Base-by-base conservation (phyloP, 2,797 vertebrate genomes). In the Pampus argenteus region DNA sequence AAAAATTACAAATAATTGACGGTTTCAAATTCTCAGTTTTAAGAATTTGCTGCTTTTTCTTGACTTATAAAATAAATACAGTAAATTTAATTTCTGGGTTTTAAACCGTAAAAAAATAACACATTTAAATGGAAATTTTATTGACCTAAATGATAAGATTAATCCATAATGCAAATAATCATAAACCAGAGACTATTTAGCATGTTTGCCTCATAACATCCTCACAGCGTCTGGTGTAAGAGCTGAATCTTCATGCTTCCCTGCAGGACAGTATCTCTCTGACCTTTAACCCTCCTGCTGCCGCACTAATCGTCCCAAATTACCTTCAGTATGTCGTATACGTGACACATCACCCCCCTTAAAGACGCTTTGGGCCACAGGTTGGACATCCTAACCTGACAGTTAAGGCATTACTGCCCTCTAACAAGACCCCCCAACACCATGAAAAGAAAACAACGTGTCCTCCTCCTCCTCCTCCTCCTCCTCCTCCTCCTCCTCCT, bases 371-470 rank as follows among this genome's bases (percentile, higher is more conserved):
- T 56, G 66, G 59, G 61, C 58, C 61, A 66, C 62, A 69, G 50
- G 73, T 62, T 56, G 45, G 65, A 61, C 66, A 20, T 31, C 51
- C 31, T 79, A 88, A 89, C 86, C 89, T 70, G 78, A 57, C 73
- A 58, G 72, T 74, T 76, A 76, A 80, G 64, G 71, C 51, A 47
- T 81, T 78, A 67, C 61, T 55, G 83, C 63, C 54, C 71, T 59
- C 69, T 79, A 58, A 84, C 50, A 25, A 85, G 77, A 73, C 58
- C 65, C 58, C 65, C 42, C 62, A 13, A 58, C 49, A 14, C 40
- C 1, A 10, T 75, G 71, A 80, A 84, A 81, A 57, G 71, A 78
- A 79, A 76, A 87, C 68, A 78, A 81, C 66, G 79, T 74, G 76
- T 13, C 61, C 65, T 47, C 70, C 47, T 3, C 8, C 22, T 20